Conservation (phyloP, 2,888 invertebrate species). For the Hofmannophila pseudospretella region DNA sequence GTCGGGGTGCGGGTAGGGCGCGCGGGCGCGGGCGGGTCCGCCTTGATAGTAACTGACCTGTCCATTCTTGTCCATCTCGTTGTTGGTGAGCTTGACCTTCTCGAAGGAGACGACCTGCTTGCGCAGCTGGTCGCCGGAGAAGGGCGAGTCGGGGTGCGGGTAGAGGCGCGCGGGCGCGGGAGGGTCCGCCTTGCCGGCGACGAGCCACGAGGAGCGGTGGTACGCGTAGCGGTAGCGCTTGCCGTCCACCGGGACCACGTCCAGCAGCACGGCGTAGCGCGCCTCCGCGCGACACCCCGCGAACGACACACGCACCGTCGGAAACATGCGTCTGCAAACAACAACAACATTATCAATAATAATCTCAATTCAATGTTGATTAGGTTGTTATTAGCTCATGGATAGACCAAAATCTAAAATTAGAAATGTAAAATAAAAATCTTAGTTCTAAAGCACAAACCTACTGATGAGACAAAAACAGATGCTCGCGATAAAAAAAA, state of each 20-base stretch:
- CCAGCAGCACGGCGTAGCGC: constrained; percentile 95
- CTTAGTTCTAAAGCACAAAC: constrained; percentile 53
- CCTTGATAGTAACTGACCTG: constrained; percentile 87
- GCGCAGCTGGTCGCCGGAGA: constrained; percentile 94
- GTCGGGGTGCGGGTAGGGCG: constrained; percentile 96
- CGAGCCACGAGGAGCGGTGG: constrained; percentile 98
- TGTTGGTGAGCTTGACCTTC: constrained; percentile 98
- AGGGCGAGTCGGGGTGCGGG: constrained; percentile 98
- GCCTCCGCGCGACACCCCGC: constrained; percentile 88
- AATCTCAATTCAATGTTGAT: too few species aligned
- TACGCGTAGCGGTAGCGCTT: constrained; percentile 98
- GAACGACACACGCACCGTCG: constrained; percentile 96
- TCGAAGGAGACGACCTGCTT: constrained; percentile 99
- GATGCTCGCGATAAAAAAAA: constrained; percentile 72
- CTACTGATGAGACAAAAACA: constrained; percentile 69
- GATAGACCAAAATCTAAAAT: constrained; percentile 62
- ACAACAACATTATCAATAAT: too few species aligned
- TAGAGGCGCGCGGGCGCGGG: constrained; percentile 95
- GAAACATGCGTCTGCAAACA: constrained; percentile 95
- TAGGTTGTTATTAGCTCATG: too few species aligned
- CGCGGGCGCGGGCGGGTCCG: constrained; percentile 96
- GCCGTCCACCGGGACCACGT: constrained; percentile 97
- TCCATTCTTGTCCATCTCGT: constrained; percentile 97
- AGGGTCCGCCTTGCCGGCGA: constrained; percentile 98
- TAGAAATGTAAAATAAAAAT: constrained; percentile 66